Base-by-base conservation (phyloP, 2,113 vertebrate species). In the Sinocyclocheilus anshuiensis region DNA sequence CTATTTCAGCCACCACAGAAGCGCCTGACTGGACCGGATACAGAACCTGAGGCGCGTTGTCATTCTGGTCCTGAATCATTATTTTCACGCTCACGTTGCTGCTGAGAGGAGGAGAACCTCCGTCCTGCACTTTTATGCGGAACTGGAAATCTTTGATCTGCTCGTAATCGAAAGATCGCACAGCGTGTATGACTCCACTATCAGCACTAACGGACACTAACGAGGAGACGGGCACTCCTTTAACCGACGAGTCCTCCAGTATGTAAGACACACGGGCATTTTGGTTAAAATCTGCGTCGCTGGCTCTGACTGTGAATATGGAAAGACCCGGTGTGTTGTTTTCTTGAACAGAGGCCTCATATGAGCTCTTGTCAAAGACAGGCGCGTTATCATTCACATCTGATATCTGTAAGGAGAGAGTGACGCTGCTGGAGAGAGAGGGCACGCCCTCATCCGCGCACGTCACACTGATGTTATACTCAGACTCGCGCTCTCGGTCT, bases 371-470 rank as follows among this genome's bases (percentile, higher is more conserved):
- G 20, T 91, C 89, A 92, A 95, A 95, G 6, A 90, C 84, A 74
- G 94, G 94, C 0, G 88, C 84, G 77, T 95, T 94, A 2, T 95
- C 94, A 84, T 95, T 95, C 1, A 94, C 92, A 29, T 95, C 94
- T 79, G 91, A 92, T 85, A 95, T 90, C 1, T 91, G 85, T 80
- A 94, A 89, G 45, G 67, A 93, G 59, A 90, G 88, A 91, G 89
- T 89, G 88, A 91, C 89, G 39, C 89, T 91, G 84, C 86, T 93
- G 81, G 92, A 93, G 86, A 94, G 92, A 57, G 92, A 91, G 83
- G 92, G 91, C 0, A 87, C 72, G 81, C 91, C 90, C 61, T 90
- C 87, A 72, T 89, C 88, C 22, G 75, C 57, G 22, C 83, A 88
- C 81, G 50, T 87, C 65, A 92, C 85, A 26, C 78, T 93, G 36